Conservation (phyloP, 2,797 vertebrate genomes). For the Anniella stebbinsi region DNA sequence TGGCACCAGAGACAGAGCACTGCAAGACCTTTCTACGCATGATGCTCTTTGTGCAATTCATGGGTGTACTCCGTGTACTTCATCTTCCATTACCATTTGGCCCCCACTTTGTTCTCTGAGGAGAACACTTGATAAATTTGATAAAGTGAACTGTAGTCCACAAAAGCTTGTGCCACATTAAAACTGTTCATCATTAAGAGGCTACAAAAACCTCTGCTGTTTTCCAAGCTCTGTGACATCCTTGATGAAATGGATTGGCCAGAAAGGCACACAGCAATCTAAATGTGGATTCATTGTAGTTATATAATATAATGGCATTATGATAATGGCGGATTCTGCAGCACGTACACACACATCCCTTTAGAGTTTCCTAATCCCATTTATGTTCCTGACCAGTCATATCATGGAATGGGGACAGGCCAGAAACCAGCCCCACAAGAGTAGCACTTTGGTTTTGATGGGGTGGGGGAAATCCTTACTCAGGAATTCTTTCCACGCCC, state of each 20-base stretch:
- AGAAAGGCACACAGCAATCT: neutral
- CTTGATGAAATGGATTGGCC: neutral
- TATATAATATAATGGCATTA: neutral
- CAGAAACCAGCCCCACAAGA: neutral
- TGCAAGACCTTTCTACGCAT: no score
- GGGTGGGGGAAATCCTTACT: no score
- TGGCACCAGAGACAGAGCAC: no score
- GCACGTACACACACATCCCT: neutral
- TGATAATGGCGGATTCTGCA: neutral
- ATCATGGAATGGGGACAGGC: neutral
- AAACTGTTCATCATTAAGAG: neutral
- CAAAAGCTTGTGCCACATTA: neutral
- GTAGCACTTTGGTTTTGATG: neutral
- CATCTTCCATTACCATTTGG: no score
- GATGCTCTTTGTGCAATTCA: neutral
- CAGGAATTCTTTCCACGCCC: neutral
- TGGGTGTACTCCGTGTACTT: neutral
- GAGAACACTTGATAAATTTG: no score
- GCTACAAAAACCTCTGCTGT: neutral
- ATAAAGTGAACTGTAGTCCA: neutral
- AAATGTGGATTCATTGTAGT: neutral
- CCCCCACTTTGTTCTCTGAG: no score
- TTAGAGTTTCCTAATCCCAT: neutral
- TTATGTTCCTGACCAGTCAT: neutral
- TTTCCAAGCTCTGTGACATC: neutral